Evolutionary conservation across 2,113 vertebrate genomes (phyloP), one percentile per base, ranked within the genome.

Genomic region (Odontesthes bonariensis): DNA sequence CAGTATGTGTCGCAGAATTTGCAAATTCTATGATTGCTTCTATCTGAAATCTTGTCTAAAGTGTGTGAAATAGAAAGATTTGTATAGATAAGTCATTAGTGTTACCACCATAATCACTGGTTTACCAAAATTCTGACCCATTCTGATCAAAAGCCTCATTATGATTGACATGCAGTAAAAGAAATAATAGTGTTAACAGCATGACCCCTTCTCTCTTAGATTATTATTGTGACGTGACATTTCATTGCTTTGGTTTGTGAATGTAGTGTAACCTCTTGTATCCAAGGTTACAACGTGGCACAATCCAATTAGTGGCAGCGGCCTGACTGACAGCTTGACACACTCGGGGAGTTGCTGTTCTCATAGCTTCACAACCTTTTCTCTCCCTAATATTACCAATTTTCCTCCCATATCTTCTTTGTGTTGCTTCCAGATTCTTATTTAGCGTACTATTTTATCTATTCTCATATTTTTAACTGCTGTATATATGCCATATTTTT

Each of bases 211-310:
- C 35, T 40, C 40, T 32, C 46, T 53, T 12, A 27, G 16, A 63
- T 68, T 65, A 19, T 60, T 51, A 46, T 17, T 70, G n/a, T 57
- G 38, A 55, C 14, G 12, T 63, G 49, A 66, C 57, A 64, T 40
- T 60, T 64, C n/a, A 52, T 44, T 31, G n/a, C 14, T 47, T 31
- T 33, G 2, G 3, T 74, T 76, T 70, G 20, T 62, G 20, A 70
- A 59, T 54, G 17, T 17, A 35, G n/a, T 46, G 9, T 53, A 53
- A 61, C 68, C 58, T 23, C 40, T 59, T 76, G n/a, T 87, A 65
- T 77, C 66, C 66, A 61, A 65, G 71, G 70, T 69, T 64, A 77
- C 54, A 66, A 31, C 55, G 58, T 54, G 47, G 61, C 57, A 79
- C 16, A 8, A 3, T 78, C 77, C 68, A 86, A 81, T 84, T 76